Conservation (phyloP, 2,797 vertebrate species). For the Pseudotriccus pelzelni region DNA sequence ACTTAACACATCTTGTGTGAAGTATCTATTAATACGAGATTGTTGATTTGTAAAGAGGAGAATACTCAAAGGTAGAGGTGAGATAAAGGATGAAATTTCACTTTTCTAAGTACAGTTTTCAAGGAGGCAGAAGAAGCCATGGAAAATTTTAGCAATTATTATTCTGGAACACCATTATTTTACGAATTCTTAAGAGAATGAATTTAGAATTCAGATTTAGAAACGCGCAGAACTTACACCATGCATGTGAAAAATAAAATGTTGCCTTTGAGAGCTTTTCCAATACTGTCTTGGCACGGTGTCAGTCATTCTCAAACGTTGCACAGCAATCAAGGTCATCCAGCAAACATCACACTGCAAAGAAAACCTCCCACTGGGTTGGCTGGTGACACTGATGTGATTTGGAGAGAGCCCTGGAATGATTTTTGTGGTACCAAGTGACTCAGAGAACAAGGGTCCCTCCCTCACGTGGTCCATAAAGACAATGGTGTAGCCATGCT, state of each 20-base stretch:
- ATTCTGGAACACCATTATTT: neutral
- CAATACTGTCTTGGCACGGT: neutral
- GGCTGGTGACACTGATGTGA: neutral
- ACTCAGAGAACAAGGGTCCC: neutral
- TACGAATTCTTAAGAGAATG: neutral
- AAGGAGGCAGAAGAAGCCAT: neutral
- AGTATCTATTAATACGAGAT: neutral
- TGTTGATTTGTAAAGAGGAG: neutral
- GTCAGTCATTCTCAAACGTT: neutral
- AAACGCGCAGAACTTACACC: neutral
- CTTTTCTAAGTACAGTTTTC: neutral
- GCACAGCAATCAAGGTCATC: neutral
- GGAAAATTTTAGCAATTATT: neutral
- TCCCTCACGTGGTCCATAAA: neutral
- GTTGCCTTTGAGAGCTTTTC: neutral
- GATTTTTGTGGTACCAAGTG: neutral
- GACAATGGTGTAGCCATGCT: accelerated
- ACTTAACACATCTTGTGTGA: neutral
- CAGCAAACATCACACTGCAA: neutral
- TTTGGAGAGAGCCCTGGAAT: neutral
- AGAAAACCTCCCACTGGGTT: neutral
- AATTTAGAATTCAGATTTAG: neutral
- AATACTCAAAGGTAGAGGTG: neutral
- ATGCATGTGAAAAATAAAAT: neutral
- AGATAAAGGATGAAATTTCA: neutral